Base-by-base conservation (phyloP, 2,113 vertebrate genomes). In the Noctilio leporinus region DNA sequence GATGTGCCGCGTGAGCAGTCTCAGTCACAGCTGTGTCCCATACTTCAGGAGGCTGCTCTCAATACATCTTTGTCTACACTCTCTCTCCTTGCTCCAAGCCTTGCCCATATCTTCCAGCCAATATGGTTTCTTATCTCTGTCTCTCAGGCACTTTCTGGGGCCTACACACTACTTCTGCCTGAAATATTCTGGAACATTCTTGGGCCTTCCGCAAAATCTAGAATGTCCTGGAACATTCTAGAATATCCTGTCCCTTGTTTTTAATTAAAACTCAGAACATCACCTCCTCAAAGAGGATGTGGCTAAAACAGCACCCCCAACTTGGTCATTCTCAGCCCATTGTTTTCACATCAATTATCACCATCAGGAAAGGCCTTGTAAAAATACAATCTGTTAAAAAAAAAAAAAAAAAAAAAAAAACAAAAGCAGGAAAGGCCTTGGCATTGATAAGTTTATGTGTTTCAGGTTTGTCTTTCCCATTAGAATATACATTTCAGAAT, bases 1-100 rank as follows among this genome's bases (percentile, higher is more conserved):
- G 91, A 97, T 94, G 96, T 2, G 70, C 93, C 26, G 28, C 10
- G 4, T 65, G 26, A 62, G 89, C 95, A 83, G 17, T 64, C 95
- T 77, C 26, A 0, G 93, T 94, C 96, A 57, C 96, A 96, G 97
- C 95, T 96, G 96, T 43, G 85, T 84, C 96, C 89, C 96, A 97
- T 95, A 93, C 92, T 83, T 81, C 28, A 78, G 87, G 83, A 76
- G 76, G 86, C 96, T 62, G 90, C 72, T 75, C 38, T 45, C 84
- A 65, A 73, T 95, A 77, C 90, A 67, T 97, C 95, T 96, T 62
- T 97, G 97, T 95, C 59, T 6, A 93, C 96, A 93, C 92, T 4
- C 73, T 89, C 45, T 38, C 65, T 64, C n/a, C n/a, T 65, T 20
- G 14, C 87, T 73, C 75, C 0, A 72, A 73, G 51, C 49, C 88